Evolutionary conservation across 2,113 vertebrate genomes (phyloP).

Genomic region (Nesospiza acunhae): DNA sequence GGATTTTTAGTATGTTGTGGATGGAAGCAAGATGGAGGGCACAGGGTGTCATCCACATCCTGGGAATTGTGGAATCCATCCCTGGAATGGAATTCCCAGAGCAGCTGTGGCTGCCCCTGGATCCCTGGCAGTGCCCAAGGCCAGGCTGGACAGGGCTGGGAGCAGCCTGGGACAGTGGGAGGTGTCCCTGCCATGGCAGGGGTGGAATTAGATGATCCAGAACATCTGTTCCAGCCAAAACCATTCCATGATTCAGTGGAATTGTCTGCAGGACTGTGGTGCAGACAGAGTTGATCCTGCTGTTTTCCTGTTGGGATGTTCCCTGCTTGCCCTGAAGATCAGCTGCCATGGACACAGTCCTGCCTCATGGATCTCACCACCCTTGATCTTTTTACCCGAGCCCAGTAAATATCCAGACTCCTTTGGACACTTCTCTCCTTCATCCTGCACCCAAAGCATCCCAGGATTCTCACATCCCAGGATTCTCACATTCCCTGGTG

Average conservation of each 20-base stretch:
- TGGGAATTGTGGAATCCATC: no score
- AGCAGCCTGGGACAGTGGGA: not conserved
- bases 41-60: no score
- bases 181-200: not conserved
- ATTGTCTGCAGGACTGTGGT: not conserved
- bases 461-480: not conserved
- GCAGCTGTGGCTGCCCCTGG: no score
- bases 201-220: rapidly evolving
- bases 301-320: not conserved
- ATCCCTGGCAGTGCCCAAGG: not conserved
- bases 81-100: no score
- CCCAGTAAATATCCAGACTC: not conserved
- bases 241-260: not conserved
- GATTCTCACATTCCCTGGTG: not conserved
- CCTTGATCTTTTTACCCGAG: not conserved
- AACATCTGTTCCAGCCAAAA: not conserved
- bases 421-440: not conserved
- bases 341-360: not conserved
- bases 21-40: no score
- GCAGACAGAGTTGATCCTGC: not conserved
- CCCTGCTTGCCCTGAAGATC: no score
- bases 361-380: not conserved
- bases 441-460: rapidly evolving
- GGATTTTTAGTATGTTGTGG: no score
- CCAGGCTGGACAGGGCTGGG: not conserved